Evolutionary conservation across 2,888 invertebrate genomes (phyloP), one percentile per base, ranked within the genome.

Genomic region (Lasioglossum figueresi): DNA sequence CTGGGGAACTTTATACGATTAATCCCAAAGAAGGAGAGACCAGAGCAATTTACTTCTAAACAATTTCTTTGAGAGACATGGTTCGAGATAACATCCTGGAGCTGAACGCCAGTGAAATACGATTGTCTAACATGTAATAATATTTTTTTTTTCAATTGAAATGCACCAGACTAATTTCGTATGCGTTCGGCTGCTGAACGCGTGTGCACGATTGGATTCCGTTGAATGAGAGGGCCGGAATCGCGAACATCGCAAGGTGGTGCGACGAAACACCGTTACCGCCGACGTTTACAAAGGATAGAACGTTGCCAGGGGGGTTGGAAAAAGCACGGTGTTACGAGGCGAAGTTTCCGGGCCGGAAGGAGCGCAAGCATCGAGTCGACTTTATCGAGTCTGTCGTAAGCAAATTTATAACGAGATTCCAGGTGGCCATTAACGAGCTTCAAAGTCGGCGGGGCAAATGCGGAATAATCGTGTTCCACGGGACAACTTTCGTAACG

Each of bases 391-490:
- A 59, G 81, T 76, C 83, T 78, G 81, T 80, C 83, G 82, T 84
- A 82, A 83, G 84, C 84, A 81, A 85, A 89, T 89, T 88, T 89
- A 83, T 85, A 89, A 89, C 83, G 80, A 88, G 85, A 89, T 85
- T 89, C 80, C 81, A 74, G 85, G 79, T 85, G 73, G 75, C 83
- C 84, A 80, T 89, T 89, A 89, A 89, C 84, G 82, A 85, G 79
- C 81, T 83, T 75, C 78, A 73, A 85, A 83, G 81, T 76, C 79
- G 76, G 56, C 68, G 14, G 63, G 70, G 75, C 71, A 80, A 82
- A 80, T 37, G 78, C 45, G 70, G 63, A 79, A 86, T 86, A 87
- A 88, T 83, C 83, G 76, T 52, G 81, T 79, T 83, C 12, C 79
- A n/a, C 40, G 80, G 78, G 52, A 56, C 59, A 89, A 88, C 82